Evolutionary conservation across 2,797 vertebrate genomes (phyloP), one percentile per base, ranked within the genome.

Genomic region (Lerista edwardsae): DNA sequence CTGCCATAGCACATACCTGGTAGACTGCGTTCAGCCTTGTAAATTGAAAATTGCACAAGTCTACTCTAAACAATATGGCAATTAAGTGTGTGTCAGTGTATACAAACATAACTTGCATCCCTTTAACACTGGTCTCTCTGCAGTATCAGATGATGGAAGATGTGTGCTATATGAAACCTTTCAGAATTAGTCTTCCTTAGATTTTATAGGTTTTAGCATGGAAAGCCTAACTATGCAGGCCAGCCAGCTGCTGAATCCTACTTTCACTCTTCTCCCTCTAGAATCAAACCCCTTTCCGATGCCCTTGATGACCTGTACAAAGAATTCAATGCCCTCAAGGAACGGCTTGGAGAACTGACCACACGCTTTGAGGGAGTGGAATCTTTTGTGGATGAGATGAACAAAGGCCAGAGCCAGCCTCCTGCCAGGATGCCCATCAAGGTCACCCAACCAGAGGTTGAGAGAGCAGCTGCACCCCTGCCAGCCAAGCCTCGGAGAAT

Each of bases 241-340:
- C 34, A 67, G 23, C 15, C 34, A 67, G 39, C 21, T 59, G 8
- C 25, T 21, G 34, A 36, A 34, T 44, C 7, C 0, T 39, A 7
- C 19, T 68, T 51, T 21, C 15, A n/a, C 8, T 25, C 2, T 51
- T 62, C 1, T 23, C 21, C 25, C 12, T 2, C 1, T 77, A 98
- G 97, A 93, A 98, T 98, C 87, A 96, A 95, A 64, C 92, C 96
- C 1, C 96, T 98, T 72, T 98, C 97, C 0, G 96, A 96, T 12
- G 97, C 97, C 0, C 91, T 98, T 44, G 89, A 96, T 8, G 96
- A 97, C 34, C 96, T 98, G 27, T 98, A 97, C 90, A 95, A 93
- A 75, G 97, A 98, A 84, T 97, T 98, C 83, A 97, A 97, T 51
- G 83, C 87, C 3, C 94, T 98, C 77, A 98, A 98, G 80, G 96